Conservation (phyloP, 2,797 vertebrate genomes). For the Enoplosus armatus region DNA sequence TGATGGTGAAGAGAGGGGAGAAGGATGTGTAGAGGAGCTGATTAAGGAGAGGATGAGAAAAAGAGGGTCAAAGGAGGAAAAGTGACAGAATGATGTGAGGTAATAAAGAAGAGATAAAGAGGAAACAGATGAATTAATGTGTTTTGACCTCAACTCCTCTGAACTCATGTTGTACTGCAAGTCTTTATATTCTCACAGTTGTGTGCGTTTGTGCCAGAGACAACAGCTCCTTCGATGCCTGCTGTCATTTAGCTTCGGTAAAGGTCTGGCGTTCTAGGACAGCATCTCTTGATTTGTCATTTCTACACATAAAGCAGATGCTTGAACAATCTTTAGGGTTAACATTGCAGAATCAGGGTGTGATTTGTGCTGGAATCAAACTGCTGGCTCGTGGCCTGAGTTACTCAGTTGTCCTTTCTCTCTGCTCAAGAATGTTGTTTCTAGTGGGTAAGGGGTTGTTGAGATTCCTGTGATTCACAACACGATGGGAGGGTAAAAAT, state of each 20-base stretch:
- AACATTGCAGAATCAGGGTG: constrained; percentile 57
- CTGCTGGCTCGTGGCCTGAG: constrained; percentile 33
- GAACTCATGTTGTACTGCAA: constrained; percentile 25
- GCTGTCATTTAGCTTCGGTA: constrained; percentile 26
- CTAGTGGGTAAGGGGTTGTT: constrained; percentile 48
- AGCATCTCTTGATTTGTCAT: constrained; percentile 37
- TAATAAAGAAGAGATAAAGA: constrained; percentile 17
- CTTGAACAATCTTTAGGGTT: constrained; percentile 34
- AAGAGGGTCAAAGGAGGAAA: constrained; percentile 1
- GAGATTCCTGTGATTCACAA: constrained; percentile 63
- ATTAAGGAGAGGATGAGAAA: neutral
- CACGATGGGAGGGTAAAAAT: constrained; percentile 42
- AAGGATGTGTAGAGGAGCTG: neutral
- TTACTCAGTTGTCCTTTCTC: constrained; percentile 40
- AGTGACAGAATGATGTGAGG: constrained; percentile 2
- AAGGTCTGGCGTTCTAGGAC: constrained; percentile 29
- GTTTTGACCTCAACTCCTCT: constrained; percentile 24
- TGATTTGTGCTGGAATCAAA: constrained; percentile 57
- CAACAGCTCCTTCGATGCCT: constrained; percentile 18
- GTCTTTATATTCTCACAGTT: constrained; percentile 20
- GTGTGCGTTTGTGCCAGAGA: constrained; percentile 26
- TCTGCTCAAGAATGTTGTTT: constrained; percentile 58
- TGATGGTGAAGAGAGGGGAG: neutral
- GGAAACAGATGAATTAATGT: constrained; percentile 19
- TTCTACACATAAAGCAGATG: constrained; percentile 61